phyloP scores from a whole-genome alignment of 2,113 vertebrate species.

The Corythaixoides concolor region DNA sequence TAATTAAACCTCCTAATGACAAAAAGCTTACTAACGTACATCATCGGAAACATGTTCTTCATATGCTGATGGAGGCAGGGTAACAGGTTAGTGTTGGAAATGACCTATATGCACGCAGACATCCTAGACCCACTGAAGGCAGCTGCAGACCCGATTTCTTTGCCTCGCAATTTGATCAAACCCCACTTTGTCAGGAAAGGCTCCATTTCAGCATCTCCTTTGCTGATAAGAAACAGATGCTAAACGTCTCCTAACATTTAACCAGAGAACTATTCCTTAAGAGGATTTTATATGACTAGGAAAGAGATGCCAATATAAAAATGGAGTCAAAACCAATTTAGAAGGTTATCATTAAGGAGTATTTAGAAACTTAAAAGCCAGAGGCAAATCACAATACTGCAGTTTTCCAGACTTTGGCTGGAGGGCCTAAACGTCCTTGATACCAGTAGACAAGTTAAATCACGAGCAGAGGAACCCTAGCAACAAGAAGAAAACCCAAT shows the following conservation, averaged over 20 bases:
- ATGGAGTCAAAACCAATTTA: conserved; percentile 23
- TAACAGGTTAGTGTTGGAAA: background rate
- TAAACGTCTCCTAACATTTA: background rate
- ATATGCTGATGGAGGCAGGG: background rate
- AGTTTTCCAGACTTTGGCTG: conserved; percentile 37
- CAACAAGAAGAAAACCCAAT: background rate
- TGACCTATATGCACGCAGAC: background rate
- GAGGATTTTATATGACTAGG: background rate
- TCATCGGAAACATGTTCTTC: background rate
- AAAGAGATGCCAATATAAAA: conserved; percentile 22
- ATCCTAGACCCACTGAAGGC: background rate
- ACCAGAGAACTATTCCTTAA: background rate
- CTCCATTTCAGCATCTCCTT: background rate
- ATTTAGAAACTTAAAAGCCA: conserved; percentile 47
- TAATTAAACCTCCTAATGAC: background rate
- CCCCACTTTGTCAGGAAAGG: background rate
- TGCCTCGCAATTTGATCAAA: background rate
- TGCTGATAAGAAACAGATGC: conserved; percentile 29
- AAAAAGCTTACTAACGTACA: background rate
- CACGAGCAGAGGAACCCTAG: background rate
- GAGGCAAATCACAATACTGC: conserved; percentile 18
- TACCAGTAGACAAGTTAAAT: conserved; percentile 10
- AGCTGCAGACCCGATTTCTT: background rate
- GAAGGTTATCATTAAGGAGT: conserved; percentile 23
- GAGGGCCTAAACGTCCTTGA: conserved; percentile 28